Conservation (phyloP, 2,113 vertebrate species). For the Antechinus flavipes region DNA sequence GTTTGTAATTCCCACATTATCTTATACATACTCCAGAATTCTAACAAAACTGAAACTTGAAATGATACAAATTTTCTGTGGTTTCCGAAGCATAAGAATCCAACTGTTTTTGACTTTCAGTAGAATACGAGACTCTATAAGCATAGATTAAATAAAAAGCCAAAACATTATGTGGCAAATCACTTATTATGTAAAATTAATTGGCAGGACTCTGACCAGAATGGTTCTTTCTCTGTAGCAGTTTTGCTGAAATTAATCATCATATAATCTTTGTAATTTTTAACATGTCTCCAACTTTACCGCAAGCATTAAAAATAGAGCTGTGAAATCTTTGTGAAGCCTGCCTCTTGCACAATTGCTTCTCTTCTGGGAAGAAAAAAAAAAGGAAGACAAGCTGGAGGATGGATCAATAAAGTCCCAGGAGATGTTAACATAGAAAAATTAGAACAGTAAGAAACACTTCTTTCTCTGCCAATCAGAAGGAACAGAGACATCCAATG, state of each 20-base stretch:
- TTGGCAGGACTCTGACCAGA: slow-evolving; percentile 75
- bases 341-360: slow-evolving; percentile 66
- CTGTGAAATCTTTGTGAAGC: slow-evolving; percentile 71
- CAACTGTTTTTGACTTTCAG: slow-evolving; percentile 48
- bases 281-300: slow-evolving; percentile 69
- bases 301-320: slow-evolving; percentile 79
- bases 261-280: slow-evolving; percentile 69
- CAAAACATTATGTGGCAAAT: slow-evolving; percentile 52
- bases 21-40: background rate
- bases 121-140: slow-evolving; percentile 50
- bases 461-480: slow-evolving; percentile 57
- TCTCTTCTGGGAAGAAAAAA: slow-evolving; percentile 76
- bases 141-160: slow-evolving; percentile 46
- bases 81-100: background rate
- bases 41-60: slow-evolving; percentile 49
- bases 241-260: slow-evolving; percentile 79
- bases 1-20: slow-evolving; percentile 53
- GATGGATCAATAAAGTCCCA: slow-evolving; percentile 80
- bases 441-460: slow-evolving; percentile 64
- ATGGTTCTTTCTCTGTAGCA: slow-evolving; percentile 70
- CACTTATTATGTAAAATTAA: slow-evolving; percentile 81
- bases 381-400: slow-evolving; percentile 68
- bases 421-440: slow-evolving; percentile 74
- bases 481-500: slow-evolving; percentile 50
- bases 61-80: background rate